phyloP scores from a whole-genome alignment of 2,888 invertebrate species.

The Stenotaenia linearis region DNA sequence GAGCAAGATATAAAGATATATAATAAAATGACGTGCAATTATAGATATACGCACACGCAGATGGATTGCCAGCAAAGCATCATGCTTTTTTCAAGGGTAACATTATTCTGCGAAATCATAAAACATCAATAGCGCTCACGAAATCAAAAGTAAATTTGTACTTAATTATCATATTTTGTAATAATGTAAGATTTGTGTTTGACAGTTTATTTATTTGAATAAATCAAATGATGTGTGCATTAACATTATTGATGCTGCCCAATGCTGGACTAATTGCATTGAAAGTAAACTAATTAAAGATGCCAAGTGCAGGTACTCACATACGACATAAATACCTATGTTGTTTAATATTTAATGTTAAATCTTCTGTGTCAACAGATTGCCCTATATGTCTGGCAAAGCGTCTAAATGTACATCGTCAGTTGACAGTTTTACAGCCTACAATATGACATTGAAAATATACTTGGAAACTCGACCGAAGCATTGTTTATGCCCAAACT shows the following conservation, averaged over 20 bases:
- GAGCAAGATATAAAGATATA: too few relatives aligned
- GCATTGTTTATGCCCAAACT: not conserved
- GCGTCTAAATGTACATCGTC: not conserved
- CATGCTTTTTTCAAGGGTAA: constrained; percentile 30
- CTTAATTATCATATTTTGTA: not conserved
- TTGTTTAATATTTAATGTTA: too few relatives aligned
- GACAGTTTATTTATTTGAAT: not conserved
- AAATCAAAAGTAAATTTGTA: not conserved
- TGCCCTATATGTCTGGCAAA: constrained; percentile 28
- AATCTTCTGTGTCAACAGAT: too few relatives aligned
- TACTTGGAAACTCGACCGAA: not conserved
- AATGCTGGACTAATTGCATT: constrained; percentile 26
- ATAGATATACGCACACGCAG: constrained; percentile 20
- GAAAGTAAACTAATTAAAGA: not conserved
- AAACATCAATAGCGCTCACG: not conserved
- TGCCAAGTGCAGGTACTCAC: constrained; percentile 1
- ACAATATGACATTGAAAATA: constrained; percentile 8
- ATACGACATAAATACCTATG: too few relatives aligned
- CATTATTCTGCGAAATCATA: not conserved
- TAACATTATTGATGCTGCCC: not conserved
- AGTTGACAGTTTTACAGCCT: not conserved
- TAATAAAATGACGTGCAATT: not conserved
- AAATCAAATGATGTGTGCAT: not conserved
- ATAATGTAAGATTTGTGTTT: not conserved
- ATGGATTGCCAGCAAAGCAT: constrained; percentile 22